These are phyloP conservation scores for Polypterus senegalus DNA, from an alignment of 2,113 vertebrate species.

Conservation along the genomic window DNA sequence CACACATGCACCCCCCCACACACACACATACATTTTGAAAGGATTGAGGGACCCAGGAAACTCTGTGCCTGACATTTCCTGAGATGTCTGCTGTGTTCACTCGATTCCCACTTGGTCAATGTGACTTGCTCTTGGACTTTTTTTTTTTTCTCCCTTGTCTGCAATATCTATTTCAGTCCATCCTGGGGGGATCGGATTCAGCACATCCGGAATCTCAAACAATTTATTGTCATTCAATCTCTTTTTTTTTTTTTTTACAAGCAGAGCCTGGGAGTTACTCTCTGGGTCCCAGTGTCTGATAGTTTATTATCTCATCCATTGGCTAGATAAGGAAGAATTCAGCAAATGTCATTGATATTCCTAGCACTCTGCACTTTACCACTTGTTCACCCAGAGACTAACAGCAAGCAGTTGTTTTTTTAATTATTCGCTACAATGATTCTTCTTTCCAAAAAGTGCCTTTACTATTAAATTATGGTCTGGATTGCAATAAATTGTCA, in stretches of 20 bases:
- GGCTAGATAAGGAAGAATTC: too few species aligned
- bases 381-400: too few species aligned
- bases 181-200: slow-evolving; percentile 61
- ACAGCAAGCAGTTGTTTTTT: too few species aligned
- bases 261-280: slow-evolving; percentile 35
- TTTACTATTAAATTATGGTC: too few species aligned
- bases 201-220: slow-evolving; percentile 62
- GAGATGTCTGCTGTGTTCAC: slow-evolving; percentile 1
- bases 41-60: not conserved
- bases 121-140: slow-evolving; percentile 32
- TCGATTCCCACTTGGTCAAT: slow-evolving; percentile 10
- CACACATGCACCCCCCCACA: not conserved
- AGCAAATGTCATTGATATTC: too few species aligned
- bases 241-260: slow-evolving; percentile 46
- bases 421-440: too few species aligned
- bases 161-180: slow-evolving; percentile 68
- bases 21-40: not conserved
- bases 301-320: not conserved
- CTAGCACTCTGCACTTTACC: too few species aligned
- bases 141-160: slow-evolving; percentile 27
- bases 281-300: slow-evolving; percentile 41
- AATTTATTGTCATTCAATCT: slow-evolving; percentile 60
- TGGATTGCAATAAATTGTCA: too few species aligned
- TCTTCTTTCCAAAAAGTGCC: too few species aligned
- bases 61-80: slow-evolving; percentile 3